A percentile compares a stretch with the other conserved stretches of the same genome.
phyloP scores from a whole-genome alignment of 2,797 vertebrate genomes.

The Prunella strophiata region DNA sequence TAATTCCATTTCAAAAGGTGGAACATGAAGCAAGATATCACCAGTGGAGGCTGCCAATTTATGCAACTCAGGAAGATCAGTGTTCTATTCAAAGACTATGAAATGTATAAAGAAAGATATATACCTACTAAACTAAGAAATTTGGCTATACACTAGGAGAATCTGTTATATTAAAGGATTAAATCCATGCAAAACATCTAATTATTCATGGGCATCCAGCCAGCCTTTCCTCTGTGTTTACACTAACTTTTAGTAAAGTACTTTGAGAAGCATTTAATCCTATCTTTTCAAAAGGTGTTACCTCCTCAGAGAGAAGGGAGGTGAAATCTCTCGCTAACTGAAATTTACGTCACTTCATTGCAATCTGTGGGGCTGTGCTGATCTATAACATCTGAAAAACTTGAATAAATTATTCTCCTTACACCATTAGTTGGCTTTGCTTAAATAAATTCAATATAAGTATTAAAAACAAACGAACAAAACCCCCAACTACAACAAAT shows the following conservation, averaged over 20 bases:
- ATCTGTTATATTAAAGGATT: background rate
- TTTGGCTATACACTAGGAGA: background rate
- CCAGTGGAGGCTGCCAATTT: background rate
- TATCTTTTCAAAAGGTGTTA: background rate
- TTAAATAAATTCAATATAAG: background rate
- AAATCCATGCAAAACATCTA: background rate
- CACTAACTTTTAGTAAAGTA: background rate
- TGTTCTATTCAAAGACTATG: background rate
- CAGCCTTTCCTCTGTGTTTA: background rate
- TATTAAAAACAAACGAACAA: background rate
- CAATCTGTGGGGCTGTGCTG: background rate
- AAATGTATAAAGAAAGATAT: background rate
- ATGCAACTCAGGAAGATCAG: background rate
- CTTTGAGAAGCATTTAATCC: background rate
- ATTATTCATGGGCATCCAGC: background rate
- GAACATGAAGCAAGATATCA: conserved; percentile 1
- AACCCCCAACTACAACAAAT: background rate
- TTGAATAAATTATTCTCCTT: background rate
- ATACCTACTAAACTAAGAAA: background rate
- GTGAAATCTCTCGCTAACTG: background rate
- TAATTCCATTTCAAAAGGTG: conserved; percentile 28
- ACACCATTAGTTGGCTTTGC: background rate
- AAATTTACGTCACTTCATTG: background rate
- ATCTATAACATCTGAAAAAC: background rate
- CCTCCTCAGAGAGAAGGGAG: background rate